Evolutionary conservation across 2,797 vertebrate genomes (phyloP), one percentile per base, ranked within the genome.

Genomic region (Neomorphus geoffroyi): DNA sequence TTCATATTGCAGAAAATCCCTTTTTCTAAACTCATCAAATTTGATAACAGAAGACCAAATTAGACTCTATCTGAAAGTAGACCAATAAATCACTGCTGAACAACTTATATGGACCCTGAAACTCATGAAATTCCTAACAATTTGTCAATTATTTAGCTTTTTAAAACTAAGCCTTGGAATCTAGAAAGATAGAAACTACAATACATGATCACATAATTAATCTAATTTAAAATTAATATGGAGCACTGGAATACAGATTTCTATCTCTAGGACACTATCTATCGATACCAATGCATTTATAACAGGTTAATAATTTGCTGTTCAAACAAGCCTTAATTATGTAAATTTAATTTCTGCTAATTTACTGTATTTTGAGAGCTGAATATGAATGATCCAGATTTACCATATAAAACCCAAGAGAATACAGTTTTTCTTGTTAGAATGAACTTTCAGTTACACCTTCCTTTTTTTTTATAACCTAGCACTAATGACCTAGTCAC

Each of bases 301-400:
- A 92, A 57, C 9, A 71, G 13, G 23, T 39, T 45, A 80, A 37
- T 71, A 85, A 79, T 48, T 37, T 77, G 14, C 3, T 61, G 6
- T 53, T 82, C 27, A 70, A 46, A 53, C 8, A 81, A 28, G 8
- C 0, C 30, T 60, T 50, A 60, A 23, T 18, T 45, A 35, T 30
- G 7, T 33, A 60, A 67, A 9, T 51, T 66, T 30, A 46, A 30
- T 19, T 3, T 37, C 35, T n/a, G 8, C 4, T 53, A 48, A 62
- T 43, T 74, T 88, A 45, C 17, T 22, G 9, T 13, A 18, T 75
- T 87, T 15, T 62, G 30, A 80, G 33, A 90, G 8, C 21, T 56
- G 27, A 81, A 79, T 6, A 43, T 0, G 0, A 45, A 46, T 10
- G 4, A 35, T 41, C 23, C 11, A 27, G 17, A 35, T 65, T 71